Conservation (phyloP, 2,888 invertebrate genomes). For the Caprella mutica region DNA sequence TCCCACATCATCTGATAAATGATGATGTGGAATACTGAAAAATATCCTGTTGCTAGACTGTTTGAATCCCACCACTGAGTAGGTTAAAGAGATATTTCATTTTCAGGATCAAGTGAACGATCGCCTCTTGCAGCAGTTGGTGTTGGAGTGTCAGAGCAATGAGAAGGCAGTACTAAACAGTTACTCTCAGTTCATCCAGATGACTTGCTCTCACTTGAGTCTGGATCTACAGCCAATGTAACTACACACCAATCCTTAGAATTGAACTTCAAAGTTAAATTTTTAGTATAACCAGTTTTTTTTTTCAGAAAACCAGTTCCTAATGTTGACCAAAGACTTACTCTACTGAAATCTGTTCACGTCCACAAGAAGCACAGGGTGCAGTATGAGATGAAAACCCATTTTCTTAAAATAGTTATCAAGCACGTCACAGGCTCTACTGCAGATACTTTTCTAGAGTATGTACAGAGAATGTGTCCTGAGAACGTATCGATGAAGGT, state of each 20-base stretch:
- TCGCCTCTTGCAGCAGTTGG: constrained; percentile 61
- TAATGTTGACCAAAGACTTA: constrained; percentile 49
- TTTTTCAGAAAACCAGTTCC: constrained; percentile 39
- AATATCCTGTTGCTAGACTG: too few relatives aligned
- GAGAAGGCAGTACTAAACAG: constrained; percentile 78
- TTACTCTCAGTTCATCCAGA: constrained; percentile 70
- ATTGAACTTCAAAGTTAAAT: background rate
- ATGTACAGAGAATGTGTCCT: constrained; percentile 88
- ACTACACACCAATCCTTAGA: background rate
- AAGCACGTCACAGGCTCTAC: constrained; percentile 86
- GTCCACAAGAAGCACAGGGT: constrained; percentile 86
- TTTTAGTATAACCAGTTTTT: background rate
- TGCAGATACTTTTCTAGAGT: constrained; percentile 87
- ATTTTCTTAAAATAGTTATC: constrained; percentile 71
- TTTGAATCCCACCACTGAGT: too few relatives aligned
- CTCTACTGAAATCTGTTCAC: constrained; percentile 74
- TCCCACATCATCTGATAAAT: too few relatives aligned
- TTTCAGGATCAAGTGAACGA: too few relatives aligned
- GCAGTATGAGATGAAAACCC: constrained; percentile 90
- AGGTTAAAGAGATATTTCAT: too few relatives aligned
- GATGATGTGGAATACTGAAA: too few relatives aligned
- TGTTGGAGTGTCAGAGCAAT: constrained; percentile 74
- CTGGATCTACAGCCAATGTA: constrained; percentile 48
- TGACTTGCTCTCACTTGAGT: constrained; percentile 68
- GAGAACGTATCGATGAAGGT: constrained; percentile 93